These are phyloP conservation scores for Nebria brevicollis DNA, from an alignment of 2,888 invertebrate species.

Conservation along the genomic window DNA sequence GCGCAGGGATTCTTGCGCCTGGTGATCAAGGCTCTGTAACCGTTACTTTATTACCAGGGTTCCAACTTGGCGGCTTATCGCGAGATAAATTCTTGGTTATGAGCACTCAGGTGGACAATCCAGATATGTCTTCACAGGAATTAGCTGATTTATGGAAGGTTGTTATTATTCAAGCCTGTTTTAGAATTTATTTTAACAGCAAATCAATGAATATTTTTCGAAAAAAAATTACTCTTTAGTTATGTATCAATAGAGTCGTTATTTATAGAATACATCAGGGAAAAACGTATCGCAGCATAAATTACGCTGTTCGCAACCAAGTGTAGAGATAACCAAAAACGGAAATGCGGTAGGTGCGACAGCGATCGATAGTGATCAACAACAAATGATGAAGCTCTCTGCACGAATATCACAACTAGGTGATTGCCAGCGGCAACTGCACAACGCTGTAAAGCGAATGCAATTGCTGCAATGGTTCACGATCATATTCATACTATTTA, in stretches of 20 bases:
- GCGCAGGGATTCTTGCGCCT: slow-evolving; percentile 78
- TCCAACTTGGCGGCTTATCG: slow-evolving; percentile 72
- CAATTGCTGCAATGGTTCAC: slow-evolving; percentile 66
- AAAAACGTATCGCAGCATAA: slow-evolving; percentile 77
- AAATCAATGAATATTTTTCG: no score
- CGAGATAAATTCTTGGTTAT: slow-evolving; percentile 91
- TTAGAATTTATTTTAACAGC: not conserved
- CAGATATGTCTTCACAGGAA: slow-evolving; percentile 69
- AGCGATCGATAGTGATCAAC: slow-evolving; percentile 50
- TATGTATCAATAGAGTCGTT: not conserved
- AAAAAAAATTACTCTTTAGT: not conserved
- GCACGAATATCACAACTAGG: slow-evolving; percentile 60
- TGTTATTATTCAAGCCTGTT: not conserved
- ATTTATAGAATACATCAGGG: slow-evolving; percentile 62
- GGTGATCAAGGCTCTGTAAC: slow-evolving; percentile 73
- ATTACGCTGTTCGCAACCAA: slow-evolving; percentile 73
- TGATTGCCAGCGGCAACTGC: slow-evolving; percentile 63
- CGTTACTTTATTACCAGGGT: slow-evolving; percentile 81
- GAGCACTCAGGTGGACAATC: slow-evolving; percentile 75
- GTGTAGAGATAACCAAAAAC: slow-evolving; percentile 57
- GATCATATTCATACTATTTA: slow-evolving; percentile 63
- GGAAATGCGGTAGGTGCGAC: slow-evolving; percentile 52
- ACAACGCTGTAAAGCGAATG: slow-evolving; percentile 63
- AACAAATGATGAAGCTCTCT: slow-evolving; percentile 55
- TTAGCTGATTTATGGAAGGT: slow-evolving; percentile 81